A percentile compares a stretch with the other conserved stretches of the same genome.
Conservation (phyloP, 2,888 invertebrate species). For the Lithophane socia region DNA sequence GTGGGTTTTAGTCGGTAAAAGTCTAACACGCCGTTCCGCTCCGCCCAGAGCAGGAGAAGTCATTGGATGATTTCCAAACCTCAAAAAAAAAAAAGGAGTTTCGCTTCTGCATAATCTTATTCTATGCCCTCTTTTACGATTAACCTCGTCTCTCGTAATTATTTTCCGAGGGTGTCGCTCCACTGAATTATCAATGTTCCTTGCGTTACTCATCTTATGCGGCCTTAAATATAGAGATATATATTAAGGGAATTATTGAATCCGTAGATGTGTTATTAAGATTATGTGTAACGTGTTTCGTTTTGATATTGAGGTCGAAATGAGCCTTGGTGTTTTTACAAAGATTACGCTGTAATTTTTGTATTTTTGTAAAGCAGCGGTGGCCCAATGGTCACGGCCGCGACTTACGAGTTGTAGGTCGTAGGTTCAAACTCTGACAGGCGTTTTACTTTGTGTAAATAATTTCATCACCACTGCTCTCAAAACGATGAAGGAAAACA, state of each 20-base stretch:
- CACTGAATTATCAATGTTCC: conserved; percentile 63
- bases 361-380: no score
- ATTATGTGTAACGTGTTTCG: not conserved
- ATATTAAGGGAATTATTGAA: conserved; percentile 30
- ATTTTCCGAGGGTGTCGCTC: conserved; percentile 56
- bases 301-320: not conserved
- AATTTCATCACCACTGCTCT: no score
- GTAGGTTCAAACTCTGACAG: no score
- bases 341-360: not conserved
- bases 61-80: no score
- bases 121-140: conserved; percentile 59
- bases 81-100: no score
- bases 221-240: conserved; percentile 32
- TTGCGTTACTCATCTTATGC: conserved; percentile 35
- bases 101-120: conserved; percentile 7
- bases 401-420: no score
- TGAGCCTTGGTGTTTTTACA: not conserved
- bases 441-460: no score
- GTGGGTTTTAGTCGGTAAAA: no score
- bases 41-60: no score
- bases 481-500: no score
- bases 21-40: no score
- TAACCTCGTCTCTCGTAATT: conserved; percentile 57
- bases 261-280: not conserved
- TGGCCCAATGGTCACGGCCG: no score